These are phyloP conservation scores for Coremacera marginata DNA, from an alignment of 2,888 invertebrate species.

Conservation along the genomic window DNA sequence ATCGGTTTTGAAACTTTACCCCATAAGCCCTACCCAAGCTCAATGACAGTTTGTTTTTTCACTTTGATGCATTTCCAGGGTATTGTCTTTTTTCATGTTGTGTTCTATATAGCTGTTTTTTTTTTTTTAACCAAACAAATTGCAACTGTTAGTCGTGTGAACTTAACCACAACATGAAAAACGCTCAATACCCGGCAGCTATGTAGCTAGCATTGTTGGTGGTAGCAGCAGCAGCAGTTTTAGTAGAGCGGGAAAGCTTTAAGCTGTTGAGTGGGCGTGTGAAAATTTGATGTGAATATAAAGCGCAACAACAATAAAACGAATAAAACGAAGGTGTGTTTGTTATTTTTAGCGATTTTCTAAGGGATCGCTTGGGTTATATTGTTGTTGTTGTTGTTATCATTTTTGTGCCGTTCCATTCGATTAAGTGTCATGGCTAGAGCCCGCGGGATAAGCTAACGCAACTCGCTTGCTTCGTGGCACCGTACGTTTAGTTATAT, in stretches of 20 bases:
- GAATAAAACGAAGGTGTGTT: not conserved
- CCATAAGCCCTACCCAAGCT: not conserved
- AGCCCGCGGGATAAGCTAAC: conserved; percentile 7
- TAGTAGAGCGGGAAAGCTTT: not conserved
- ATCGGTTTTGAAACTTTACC: too few species aligned
- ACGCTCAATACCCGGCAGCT: conserved; percentile 24
- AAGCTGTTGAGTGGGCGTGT: conserved; percentile 17
- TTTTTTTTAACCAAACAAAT: conserved; percentile 15
- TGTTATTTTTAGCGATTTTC: conserved; percentile 16
- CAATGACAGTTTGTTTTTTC: not conserved
- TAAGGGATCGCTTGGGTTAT: not conserved
- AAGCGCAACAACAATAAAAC: conserved; percentile 11
- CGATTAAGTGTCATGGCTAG: not conserved
- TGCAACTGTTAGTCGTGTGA: conserved; percentile 11
- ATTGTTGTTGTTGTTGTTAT: not conserved
- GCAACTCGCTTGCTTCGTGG: not conserved
- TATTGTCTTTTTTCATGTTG: too few species aligned
- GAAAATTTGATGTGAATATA: conserved; percentile 34
- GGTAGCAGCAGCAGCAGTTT: not conserved
- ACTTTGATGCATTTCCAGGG: not conserved
- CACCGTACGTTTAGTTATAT: not conserved
- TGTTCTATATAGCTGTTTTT: too few species aligned
- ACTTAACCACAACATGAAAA: conserved; percentile 27
- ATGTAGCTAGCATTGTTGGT: not conserved
- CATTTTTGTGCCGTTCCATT: not conserved